Percentiles rank a stretch among this genome's conserved stretches.
phyloP scores from a whole-genome alignment of 2,797 vertebrate genomes.

The Podarcis lilfordi region DNA sequence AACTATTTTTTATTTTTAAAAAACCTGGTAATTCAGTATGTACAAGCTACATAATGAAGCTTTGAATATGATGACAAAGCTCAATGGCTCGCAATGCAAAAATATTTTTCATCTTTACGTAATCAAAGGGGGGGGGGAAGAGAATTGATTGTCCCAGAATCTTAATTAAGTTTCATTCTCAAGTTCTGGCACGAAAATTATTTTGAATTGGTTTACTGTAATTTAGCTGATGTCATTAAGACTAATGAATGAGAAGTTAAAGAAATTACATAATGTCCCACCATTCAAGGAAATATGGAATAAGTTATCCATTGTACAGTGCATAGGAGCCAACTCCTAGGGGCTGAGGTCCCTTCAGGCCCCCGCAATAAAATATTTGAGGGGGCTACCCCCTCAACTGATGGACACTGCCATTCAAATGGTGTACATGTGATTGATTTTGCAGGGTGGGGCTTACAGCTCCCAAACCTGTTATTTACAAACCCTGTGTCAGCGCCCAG shows the following conservation, averaged over 20 bases:
- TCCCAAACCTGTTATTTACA: background rate
- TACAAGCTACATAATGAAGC: background rate
- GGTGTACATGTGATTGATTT: too few species aligned
- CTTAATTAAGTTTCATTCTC: constrained; percentile 26
- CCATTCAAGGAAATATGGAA: background rate
- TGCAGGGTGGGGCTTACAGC: background rate
- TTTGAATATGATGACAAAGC: constrained; percentile 14
- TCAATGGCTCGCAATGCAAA: constrained; percentile 28
- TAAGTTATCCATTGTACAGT: too few species aligned
- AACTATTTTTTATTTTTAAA: background rate
- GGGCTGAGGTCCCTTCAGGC: too few species aligned
- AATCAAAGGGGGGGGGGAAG: constrained; percentile 30
- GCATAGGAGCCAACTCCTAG: too few species aligned
- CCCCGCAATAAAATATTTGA: too few species aligned
- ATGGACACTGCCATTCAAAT: too few species aligned
- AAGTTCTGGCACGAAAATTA: constrained; percentile 40
- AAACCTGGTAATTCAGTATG: constrained; percentile 1
- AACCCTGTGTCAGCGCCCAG: too few species aligned
- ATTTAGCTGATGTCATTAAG: constrained; percentile 45
- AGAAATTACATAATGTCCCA: constrained; percentile 1
- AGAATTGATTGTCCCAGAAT: background rate
- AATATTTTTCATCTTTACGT: background rate
- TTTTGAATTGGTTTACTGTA: constrained; percentile 19
- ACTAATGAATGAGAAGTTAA: background rate
- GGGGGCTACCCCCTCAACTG: too few species aligned